These are phyloP conservation scores for Cremastobaeus sp. DNA, from an alignment of 2,888 invertebrate species.

Conservation along the genomic window DNA sequence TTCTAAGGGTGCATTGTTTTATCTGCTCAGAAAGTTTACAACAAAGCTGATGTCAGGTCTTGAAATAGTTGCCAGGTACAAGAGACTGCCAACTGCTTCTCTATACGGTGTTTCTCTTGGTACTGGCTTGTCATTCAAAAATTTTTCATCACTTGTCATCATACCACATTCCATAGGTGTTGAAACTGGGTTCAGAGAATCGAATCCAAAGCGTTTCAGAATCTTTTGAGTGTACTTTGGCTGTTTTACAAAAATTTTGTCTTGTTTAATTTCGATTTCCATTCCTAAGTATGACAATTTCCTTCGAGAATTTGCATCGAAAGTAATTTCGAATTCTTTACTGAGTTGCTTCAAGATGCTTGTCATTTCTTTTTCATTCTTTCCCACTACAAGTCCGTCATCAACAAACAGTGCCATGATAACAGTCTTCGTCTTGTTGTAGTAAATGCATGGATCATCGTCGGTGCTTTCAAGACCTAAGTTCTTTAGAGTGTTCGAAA, in stretches of 20 bases:
- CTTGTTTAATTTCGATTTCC: background rate
- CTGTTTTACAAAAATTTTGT: background rate
- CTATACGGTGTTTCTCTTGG: background rate
- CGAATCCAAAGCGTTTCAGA: background rate
- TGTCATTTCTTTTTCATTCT: background rate
- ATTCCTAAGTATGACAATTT: background rate
- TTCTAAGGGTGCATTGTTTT: background rate
- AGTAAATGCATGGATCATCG: constrained; percentile 13
- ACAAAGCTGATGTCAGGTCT: background rate
- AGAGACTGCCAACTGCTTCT: background rate
- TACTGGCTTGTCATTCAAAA: background rate
- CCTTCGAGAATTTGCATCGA: background rate
- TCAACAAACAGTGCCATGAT: constrained; percentile 8
- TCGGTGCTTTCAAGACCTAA: background rate
- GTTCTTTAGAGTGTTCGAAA: background rate
- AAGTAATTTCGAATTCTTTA: constrained; percentile 11
- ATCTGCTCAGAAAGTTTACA: background rate
- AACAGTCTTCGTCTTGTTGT: constrained; percentile 3
- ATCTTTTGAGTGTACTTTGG: background rate
- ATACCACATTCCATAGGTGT: background rate
- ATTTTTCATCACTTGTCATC: background rate
- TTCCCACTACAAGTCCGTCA: constrained; percentile 3
- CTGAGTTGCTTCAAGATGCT: background rate
- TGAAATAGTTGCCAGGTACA: background rate
- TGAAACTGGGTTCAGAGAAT: background rate